Conservation (phyloP, 2,113 vertebrate genomes). For the Coturnix japonica region DNA sequence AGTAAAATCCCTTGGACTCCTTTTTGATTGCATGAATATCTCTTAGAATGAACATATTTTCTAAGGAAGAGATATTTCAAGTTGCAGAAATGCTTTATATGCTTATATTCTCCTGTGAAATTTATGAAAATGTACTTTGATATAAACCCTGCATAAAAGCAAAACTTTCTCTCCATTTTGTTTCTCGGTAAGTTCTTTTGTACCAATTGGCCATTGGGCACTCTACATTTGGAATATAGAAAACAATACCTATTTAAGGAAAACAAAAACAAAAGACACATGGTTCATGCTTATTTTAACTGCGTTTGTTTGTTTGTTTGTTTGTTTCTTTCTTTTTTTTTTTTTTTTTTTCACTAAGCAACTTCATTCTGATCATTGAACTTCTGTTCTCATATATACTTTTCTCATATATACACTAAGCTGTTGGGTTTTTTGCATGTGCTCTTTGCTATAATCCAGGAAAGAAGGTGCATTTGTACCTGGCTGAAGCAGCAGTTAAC, state of each 20-base stretch:
- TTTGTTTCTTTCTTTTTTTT: no score
- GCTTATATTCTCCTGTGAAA: not conserved
- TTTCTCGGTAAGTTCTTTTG: not conserved
- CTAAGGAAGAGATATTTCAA: not conserved
- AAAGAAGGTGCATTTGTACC: not conserved
- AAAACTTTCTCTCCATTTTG: not conserved
- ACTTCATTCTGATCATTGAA: not conserved
- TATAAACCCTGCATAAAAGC: not conserved
- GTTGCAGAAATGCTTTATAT: not conserved
- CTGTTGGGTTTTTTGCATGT: not conserved
- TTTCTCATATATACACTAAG: not conserved
- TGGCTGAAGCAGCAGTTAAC: not conserved
- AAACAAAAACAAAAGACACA: not conserved
- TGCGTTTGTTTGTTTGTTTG: no score
- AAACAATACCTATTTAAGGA: not conserved
- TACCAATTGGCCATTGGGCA: not conserved
- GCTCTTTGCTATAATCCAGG: not conserved
- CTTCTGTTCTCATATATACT: no score
- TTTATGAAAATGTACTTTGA: not conserved
- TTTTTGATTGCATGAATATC: not conserved
- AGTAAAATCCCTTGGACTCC: not conserved
- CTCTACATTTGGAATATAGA: not conserved
- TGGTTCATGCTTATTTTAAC: not conserved
- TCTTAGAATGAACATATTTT: not conserved
- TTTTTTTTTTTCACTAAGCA: not conserved